phyloP scores from a whole-genome alignment of 2,888 invertebrate species.

The Himalopsyche tibetana region DNA sequence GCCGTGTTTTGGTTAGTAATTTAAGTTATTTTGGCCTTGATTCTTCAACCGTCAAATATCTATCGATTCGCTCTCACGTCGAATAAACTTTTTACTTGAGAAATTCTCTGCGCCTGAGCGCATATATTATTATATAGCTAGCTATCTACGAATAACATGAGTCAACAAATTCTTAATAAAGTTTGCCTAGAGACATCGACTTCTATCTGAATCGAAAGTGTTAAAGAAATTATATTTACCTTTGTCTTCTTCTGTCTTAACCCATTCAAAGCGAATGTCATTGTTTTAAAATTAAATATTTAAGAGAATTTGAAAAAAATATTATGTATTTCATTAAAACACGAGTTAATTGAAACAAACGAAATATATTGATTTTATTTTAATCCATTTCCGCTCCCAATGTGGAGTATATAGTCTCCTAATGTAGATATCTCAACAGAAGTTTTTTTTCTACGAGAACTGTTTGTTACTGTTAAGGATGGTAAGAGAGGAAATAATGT shows the following conservation, averaged over 20 bases:
- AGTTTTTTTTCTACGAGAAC: too few relatives aligned
- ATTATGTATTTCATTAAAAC: too few relatives aligned
- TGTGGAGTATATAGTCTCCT: too few relatives aligned
- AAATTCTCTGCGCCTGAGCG: background rate
- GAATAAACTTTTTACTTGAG: constrained; percentile 14
- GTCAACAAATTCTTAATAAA: constrained; percentile 38
- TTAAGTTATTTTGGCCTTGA: constrained; percentile 28
- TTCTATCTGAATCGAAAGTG: constrained; percentile 38
- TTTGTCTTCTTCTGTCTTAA: constrained; percentile 18
- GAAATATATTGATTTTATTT: too few relatives aligned
- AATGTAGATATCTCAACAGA: too few relatives aligned
- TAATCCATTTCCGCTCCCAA: too few relatives aligned
- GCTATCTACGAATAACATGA: constrained; percentile 11
- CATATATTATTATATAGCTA: constrained; percentile 12
- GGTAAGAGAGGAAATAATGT: too few relatives aligned
- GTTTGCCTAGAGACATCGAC: constrained; percentile 32
- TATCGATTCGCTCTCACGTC: constrained; percentile 35
- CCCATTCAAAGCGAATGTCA: background rate
- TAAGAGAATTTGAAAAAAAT: too few relatives aligned
- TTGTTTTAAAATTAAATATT: too few relatives aligned
- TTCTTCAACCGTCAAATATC: constrained; percentile 5
- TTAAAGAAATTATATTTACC: constrained; percentile 40
- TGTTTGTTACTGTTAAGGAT: too few relatives aligned
- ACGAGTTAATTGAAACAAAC: too few relatives aligned
- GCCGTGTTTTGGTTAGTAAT: background rate